phyloP scores from a whole-genome alignment of 2,113 vertebrate species.

The Platysteira castanea region DNA sequence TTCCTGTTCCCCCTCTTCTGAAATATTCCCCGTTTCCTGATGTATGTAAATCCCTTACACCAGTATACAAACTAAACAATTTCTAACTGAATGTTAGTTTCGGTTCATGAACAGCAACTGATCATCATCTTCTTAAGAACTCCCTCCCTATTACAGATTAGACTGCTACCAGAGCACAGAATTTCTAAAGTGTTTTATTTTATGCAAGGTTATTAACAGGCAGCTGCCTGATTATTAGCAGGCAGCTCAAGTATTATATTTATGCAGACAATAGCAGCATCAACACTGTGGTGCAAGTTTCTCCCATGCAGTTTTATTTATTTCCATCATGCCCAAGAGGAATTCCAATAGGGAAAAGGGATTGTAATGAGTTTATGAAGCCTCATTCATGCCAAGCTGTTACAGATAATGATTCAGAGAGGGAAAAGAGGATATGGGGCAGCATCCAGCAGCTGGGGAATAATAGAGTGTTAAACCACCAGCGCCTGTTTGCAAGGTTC shows the following conservation, averaged over 20 bases:
- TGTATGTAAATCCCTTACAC: neutral
- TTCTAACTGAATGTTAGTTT: neutral
- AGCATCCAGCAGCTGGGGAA: neutral
- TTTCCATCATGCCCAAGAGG: neutral
- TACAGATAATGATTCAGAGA: neutral
- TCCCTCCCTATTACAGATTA: neutral
- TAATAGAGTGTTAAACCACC: neutral
- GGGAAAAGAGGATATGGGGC: neutral
- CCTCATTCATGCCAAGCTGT: neutral
- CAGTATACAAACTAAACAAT: neutral
- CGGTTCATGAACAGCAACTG: neutral
- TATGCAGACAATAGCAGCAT: neutral
- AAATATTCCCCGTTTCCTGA: neutral
- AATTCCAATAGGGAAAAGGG: neutral
- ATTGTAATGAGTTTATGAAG: neutral
- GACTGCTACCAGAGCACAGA: neutral
- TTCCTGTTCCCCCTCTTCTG: neutral
- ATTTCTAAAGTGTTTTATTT: neutral
- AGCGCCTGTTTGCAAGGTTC: neutral
- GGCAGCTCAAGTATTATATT: neutral
- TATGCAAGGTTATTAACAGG: neutral
- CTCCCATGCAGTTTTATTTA: neutral
- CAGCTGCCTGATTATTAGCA: slow-evolving; percentile 23
- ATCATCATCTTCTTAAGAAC: neutral
- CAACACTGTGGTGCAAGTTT: neutral